Base-by-base conservation (phyloP, 2,113 vertebrate genomes). In the Pteropus alecto region DNA sequence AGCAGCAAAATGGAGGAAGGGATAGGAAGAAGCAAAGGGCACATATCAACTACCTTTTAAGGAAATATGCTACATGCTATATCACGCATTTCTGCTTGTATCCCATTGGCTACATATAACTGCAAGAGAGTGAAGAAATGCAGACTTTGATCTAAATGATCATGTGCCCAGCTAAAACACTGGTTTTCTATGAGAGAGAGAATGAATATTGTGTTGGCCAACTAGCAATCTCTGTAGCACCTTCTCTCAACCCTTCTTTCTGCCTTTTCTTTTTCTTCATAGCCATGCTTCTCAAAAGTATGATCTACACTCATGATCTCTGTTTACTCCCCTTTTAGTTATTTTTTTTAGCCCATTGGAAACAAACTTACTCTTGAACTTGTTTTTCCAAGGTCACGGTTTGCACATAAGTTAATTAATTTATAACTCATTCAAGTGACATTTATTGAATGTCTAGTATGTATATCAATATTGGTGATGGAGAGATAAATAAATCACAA, bases 371-470 rank as follows among this genome's bases (percentile, higher is more conserved):
- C 54, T 91, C 48, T 11, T 91, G 22, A 91, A 91, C 35, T 90
- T 89, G 22, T 51, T 90, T 74, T 86, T 43, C 54, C 33, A 76
- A 93, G 58, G 48, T 82, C 60, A 93, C 48, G 26, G 82, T 56
- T 93, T 28, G 35, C 74, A 81, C 28, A 82, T 38, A 67, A 78
- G 61, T 96, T 81, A 70, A 68, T 95, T 60, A 73, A 73, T 82
- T 88, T 79, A 87, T 35, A 83, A 35, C 46, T 91, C 14, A 78
- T 35, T 91, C 28, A 90, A 11, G 30, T 63, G 35, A 68, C 11
- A 71, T 78, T 38, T 87, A 87, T 48, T 83, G 54, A 60, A 60
- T 77, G 35, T 33, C 38, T 61, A 60, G 33, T 87, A 68, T 61
- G 68, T 54, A 54, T 76, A 28, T 76, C 82, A 90, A 79, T 93